These are phyloP conservation scores for Loripinus fragilis DNA, from an alignment of 2,888 invertebrate genomes.

Conservation along the genomic window DNA sequence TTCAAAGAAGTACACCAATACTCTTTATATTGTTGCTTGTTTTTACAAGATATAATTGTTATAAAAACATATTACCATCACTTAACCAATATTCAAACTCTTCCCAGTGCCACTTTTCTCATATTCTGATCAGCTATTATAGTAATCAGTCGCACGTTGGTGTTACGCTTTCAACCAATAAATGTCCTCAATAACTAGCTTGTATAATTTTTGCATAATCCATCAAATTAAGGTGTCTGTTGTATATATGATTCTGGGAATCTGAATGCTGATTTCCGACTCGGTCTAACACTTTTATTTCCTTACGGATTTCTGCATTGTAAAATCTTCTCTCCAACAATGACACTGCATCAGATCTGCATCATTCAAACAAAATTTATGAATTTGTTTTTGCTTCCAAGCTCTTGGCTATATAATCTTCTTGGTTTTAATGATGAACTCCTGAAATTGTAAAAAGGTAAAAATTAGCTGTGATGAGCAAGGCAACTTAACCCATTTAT, in stretches of 20 bases:
- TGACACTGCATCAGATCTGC: not conserved
- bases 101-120: no score
- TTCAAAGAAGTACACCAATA: no score
- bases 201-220: constrained; percentile 8
- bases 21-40: no score
- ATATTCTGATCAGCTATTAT: no score
- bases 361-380: not conserved
- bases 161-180: not conserved
- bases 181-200: not conserved
- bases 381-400: not conserved
- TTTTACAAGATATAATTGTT: no score
- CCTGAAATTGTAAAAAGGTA: not conserved
- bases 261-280: not conserved
- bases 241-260: not conserved
- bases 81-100: no score
- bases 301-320: not conserved
- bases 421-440: not conserved
- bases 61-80: no score
- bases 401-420: not conserved
- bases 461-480: no score
- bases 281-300: not conserved
- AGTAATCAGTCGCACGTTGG: not conserved
- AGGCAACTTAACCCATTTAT: no score
- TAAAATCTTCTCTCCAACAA: not conserved
- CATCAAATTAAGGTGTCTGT: not conserved